Percentiles rank a stretch among this genome's conserved stretches.
Evolutionary conservation across 2,888 invertebrate genomes (phyloP).

Genomic region (Agriopis leucophaearia): DNA sequence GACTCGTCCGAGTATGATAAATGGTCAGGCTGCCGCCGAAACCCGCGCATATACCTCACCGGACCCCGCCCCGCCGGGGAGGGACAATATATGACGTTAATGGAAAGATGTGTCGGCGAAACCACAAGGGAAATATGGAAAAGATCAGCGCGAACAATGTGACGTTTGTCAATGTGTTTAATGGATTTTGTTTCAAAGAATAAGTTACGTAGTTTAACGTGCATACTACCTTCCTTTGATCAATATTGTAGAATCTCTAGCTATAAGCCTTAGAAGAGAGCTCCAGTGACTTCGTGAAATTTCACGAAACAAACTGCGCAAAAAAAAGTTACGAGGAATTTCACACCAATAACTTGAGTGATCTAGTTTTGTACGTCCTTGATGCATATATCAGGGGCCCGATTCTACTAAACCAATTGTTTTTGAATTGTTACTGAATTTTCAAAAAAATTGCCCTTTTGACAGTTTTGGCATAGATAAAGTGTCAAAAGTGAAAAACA

Average conservation of each 20-base stretch:
- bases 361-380: too few species aligned
- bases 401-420: too few species aligned
- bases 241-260: not conserved
- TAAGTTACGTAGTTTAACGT: not conserved
- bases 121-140: constrained; percentile 62
- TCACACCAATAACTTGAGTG: too few species aligned
- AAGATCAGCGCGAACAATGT: constrained; percentile 30
- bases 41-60: constrained; percentile 69
- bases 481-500: too few species aligned
- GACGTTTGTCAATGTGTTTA: constrained; percentile 17
- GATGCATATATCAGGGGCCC: too few species aligned
- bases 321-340: too few species aligned
- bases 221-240: constrained; percentile 1
- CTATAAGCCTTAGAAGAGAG: not conserved
- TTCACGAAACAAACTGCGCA: too few species aligned
- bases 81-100: constrained; percentile 73
- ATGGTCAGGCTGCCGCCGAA: constrained; percentile 63
- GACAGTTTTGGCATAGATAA: too few species aligned
- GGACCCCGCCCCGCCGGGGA: constrained; percentile 52
- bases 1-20: constrained; percentile 75
- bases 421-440: too few species aligned
- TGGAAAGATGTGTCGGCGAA: constrained; percentile 69
- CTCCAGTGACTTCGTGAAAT: too few species aligned
- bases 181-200: constrained; percentile 24
- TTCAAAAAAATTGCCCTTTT: too few species aligned